Conservation (phyloP, 2,113 vertebrate genomes). For the Tursiops truncatus region DNA sequence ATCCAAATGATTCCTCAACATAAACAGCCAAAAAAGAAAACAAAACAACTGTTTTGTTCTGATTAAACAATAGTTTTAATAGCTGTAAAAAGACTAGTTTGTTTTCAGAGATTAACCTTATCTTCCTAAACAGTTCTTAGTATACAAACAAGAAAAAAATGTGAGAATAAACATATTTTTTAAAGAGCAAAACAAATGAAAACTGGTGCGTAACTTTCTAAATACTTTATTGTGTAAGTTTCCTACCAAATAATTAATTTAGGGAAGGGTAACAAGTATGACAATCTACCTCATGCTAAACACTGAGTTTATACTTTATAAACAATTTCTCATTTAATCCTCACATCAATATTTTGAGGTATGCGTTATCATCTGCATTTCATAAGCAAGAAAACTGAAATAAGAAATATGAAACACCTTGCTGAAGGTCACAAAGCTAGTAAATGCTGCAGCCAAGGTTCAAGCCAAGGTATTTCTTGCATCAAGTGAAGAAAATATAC, state of each 20-base stretch:
- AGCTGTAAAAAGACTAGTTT: background rate
- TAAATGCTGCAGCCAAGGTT: background rate
- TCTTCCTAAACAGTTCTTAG: background rate
- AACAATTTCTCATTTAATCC: conserved; percentile 27
- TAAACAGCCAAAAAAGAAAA: conserved; percentile 5
- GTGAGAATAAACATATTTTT: conserved; percentile 13
- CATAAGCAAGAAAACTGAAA: background rate
- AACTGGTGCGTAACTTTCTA: background rate
- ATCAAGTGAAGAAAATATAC: conserved; percentile 24
- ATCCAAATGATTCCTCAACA: conserved; percentile 1
- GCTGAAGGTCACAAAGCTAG: background rate
- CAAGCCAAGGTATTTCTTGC: background rate
- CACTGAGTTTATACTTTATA: background rate
- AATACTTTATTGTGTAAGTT: conserved; percentile 8
- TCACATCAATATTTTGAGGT: background rate
- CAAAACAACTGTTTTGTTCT: background rate
- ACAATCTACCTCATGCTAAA: background rate
- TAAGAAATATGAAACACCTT: conserved; percentile 34
- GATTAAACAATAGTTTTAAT: conserved; percentile 21
- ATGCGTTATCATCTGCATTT: background rate
- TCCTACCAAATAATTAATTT: conserved; percentile 22
- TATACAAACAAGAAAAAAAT: conserved; percentile 40
- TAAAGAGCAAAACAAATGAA: conserved; percentile 3
- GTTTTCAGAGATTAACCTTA: conserved; percentile 13
- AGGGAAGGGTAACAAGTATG: background rate